Conservation (phyloP, 1,140 invertebrate genomes). For the Cryptotermes secundus region DNA sequence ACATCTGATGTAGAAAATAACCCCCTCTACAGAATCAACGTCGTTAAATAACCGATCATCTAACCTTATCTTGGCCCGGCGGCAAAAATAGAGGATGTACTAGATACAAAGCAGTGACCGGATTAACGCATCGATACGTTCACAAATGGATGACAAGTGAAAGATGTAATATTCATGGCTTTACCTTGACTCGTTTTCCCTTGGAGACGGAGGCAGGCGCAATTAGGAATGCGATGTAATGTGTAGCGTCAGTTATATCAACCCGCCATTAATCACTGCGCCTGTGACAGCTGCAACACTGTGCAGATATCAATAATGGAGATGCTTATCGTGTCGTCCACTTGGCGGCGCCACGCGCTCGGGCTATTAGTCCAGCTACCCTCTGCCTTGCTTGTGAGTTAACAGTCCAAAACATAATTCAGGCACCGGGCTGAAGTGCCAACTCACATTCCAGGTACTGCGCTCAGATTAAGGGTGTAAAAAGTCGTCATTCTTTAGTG, state of each 20-base stretch:
- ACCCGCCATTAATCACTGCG: neutral
- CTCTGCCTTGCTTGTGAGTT: neutral
- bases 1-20: no score
- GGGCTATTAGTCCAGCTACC: neutral
- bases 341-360: slow-evolving; percentile 4
- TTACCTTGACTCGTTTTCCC: slow-evolving; percentile 8
- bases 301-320: slow-evolving; percentile 19
- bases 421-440: neutral
- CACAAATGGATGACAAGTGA: slow-evolving; percentile 16
- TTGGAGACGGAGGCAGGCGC: slow-evolving; percentile 10
- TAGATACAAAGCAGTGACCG: neutral
- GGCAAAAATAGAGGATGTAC: neutral
- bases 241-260: slow-evolving; percentile 10
- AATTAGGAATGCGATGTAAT: slow-evolving; percentile 17
- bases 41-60: no score
- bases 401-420: neutral
- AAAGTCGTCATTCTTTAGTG: no score
- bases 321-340: slow-evolving; percentile 14
- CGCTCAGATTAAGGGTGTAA: no score
- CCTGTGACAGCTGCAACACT: slow-evolving; percentile 3
- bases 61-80: no score
- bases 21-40: no score
- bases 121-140: neutral
- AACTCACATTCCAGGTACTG: no score
- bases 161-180: slow-evolving; percentile 15